Evolutionary conservation across 2,888 invertebrate species (phyloP), one percentile per base, ranked within the genome.

Genomic region (Zhuqinia jingwanae): DNA sequence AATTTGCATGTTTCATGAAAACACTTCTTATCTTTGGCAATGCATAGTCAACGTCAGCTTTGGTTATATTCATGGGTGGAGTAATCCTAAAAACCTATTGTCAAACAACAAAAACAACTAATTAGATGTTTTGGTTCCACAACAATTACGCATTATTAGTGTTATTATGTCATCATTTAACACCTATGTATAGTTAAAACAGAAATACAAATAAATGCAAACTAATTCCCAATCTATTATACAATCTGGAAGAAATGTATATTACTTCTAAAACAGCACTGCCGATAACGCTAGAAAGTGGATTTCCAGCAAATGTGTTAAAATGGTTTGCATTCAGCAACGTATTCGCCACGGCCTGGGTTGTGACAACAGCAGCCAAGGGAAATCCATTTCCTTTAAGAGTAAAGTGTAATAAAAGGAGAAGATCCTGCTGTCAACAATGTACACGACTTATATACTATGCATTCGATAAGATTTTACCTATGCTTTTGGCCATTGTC

Each of bases 221-320:
- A n/a, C n/a, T n/a, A n/a, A n/a, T n/a, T n/a, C n/a, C n/a, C n/a
- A n/a, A n/a, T n/a, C n/a, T n/a, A n/a, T n/a, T n/a, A n/a, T n/a
- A n/a, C n/a, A n/a, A n/a, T n/a, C n/a, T n/a, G n/a, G n/a, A n/a
- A n/a, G n/a, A n/a, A n/a, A n/a, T n/a, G n/a, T n/a, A n/a, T n/a
- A n/a, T n/a, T n/a, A 98, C 98, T 92, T 99, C 96, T 79, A 99
- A 93, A 68, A 99, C 99, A n/a, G 98, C 95, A 82, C 96, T 94
- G 11, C 98, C 99, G 1, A 96, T 96, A 3, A 96, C 95, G 88
- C 96, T 96, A 0, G 98, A 96, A 90, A 99, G 92, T 0, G 99
- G 98, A 93, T 98, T 99, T 0, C 99, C 99, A 0, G 99, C 99
- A 92, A 95, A 99, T 0, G 99, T 99, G 92, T 99, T 99, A 92